These are phyloP conservation scores for Agrenia bidenticulata DNA, from an alignment of 2,888 invertebrate genomes.

Conservation along the genomic window DNA sequence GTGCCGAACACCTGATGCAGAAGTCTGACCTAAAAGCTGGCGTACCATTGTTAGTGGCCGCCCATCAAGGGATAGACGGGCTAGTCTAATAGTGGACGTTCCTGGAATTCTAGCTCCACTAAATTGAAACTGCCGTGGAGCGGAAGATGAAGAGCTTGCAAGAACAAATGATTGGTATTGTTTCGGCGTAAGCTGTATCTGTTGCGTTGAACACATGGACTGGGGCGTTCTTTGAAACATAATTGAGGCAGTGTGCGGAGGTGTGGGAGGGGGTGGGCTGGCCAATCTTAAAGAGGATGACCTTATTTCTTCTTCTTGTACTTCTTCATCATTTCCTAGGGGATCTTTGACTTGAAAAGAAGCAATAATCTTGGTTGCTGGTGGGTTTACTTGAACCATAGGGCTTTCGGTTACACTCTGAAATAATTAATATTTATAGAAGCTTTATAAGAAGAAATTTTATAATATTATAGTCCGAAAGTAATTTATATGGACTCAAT, in stretches of 20 bases:
- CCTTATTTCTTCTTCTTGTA: neutral
- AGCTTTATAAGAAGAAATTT: no score
- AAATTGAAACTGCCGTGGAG: neutral
- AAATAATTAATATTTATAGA: neutral
- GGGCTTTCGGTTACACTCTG: neutral
- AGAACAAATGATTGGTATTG: neutral
- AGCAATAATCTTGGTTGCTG: no score
- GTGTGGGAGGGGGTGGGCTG: no score
- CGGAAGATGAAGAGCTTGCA: neutral
- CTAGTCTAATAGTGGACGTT: slow-evolving; percentile 1
- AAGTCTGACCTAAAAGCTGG: neutral
- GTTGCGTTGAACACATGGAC: neutral
- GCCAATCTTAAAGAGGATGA: no score
- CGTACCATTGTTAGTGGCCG: slow-evolving; percentile 1
- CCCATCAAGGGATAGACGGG: neutral
- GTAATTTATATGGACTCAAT: no score
- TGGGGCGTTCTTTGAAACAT: neutral
- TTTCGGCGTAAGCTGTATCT: neutral
- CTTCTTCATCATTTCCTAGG: neutral
- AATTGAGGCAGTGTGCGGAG: neutral
- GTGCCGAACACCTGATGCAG: neutral
- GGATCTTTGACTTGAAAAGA: neutral
- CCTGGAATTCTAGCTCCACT: neutral
- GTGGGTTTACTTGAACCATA: no score
- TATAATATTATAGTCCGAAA: no score